phyloP scores from a whole-genome alignment of 1,140 invertebrate species.

The Heliothis subflexa region DNA sequence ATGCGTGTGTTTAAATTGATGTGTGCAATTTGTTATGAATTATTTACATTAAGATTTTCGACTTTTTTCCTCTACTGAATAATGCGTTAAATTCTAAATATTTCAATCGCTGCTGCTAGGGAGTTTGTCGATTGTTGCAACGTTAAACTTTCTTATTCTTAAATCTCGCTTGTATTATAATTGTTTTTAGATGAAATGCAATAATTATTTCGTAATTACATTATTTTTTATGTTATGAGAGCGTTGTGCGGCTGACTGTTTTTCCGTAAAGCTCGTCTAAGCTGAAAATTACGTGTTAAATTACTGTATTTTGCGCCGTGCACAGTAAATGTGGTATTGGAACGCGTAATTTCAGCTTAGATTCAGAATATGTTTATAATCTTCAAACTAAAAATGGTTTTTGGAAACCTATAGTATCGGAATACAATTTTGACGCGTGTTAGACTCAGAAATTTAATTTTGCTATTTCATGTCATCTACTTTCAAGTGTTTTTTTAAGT shows the following conservation, averaged over 20 bases:
- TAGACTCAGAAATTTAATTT: no score
- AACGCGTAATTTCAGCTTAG: no score
- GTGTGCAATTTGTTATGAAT: constrained; percentile 3
- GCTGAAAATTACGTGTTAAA: no score
- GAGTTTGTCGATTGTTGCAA: neutral
- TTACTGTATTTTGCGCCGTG: no score
- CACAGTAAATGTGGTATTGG: no score
- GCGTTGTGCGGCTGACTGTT: neutral
- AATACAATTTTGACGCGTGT: no score
- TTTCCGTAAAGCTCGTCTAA: no score
- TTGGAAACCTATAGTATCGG: no score
- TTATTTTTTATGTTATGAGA: neutral
- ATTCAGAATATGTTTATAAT: no score
- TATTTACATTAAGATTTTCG: neutral
- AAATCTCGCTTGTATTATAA: constrained; percentile 21
- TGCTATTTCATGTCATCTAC: no score
- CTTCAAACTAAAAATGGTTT: no score
- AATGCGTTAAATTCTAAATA: neutral
- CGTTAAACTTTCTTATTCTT: neutral
- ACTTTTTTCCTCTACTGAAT: neutral
- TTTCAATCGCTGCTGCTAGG: neutral
- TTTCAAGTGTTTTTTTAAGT: no score
- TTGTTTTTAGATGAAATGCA: constrained; percentile 38
- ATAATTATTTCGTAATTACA: constrained; percentile 25
- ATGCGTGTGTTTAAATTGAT: neutral